These are phyloP conservation scores for Cyprinodon variegatus DNA, from an alignment of 2,113 vertebrate species.

Conservation along the genomic window DNA sequence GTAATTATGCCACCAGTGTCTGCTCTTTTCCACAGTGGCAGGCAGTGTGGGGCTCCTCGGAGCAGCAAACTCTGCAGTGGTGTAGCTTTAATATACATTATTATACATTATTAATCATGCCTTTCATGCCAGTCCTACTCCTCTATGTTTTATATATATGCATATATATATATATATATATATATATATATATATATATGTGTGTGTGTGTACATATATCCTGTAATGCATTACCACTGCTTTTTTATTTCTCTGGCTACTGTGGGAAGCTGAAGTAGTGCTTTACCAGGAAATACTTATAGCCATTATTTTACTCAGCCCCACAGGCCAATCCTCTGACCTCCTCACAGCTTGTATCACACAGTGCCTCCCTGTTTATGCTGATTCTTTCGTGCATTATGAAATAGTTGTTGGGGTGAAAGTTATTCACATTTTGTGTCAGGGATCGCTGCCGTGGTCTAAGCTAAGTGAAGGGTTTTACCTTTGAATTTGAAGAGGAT, in stretches of 20 bases:
- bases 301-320: slow-evolving; percentile 74
- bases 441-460: slow-evolving; percentile 52
- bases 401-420: slow-evolving; percentile 56
- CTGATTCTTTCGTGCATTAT: slow-evolving; percentile 70
- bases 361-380: slow-evolving; percentile 68
- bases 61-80: slow-evolving; percentile 66
- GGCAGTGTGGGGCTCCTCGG: slow-evolving; percentile 57
- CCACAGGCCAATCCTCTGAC: slow-evolving; percentile 75
- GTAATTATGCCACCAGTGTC: slow-evolving; percentile 78
- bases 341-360: slow-evolving; percentile 64
- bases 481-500: slow-evolving; percentile 28
- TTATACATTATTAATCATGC: slow-evolving; percentile 82
- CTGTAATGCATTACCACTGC: slow-evolving; percentile 78
- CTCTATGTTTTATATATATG: slow-evolving; percentile 67
- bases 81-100: slow-evolving; percentile 80
- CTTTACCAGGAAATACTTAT: slow-evolving; percentile 78
- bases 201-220: slow-evolving; percentile 60
- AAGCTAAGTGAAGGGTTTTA: slow-evolving; percentile 17
- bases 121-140: slow-evolving; percentile 62
- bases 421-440: slow-evolving; percentile 59
- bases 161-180: too few relatives aligned
- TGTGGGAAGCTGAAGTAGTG: slow-evolving; percentile 71
- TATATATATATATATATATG: slow-evolving; percentile 10
- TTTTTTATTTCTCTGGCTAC: slow-evolving; percentile 53
- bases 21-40: slow-evolving; percentile 68